Percentiles rank a stretch among this genome's conserved stretches.
Evolutionary conservation across 2,113 vertebrate species (phyloP).

Genomic region (Neotragus pygmaeus): DNA sequence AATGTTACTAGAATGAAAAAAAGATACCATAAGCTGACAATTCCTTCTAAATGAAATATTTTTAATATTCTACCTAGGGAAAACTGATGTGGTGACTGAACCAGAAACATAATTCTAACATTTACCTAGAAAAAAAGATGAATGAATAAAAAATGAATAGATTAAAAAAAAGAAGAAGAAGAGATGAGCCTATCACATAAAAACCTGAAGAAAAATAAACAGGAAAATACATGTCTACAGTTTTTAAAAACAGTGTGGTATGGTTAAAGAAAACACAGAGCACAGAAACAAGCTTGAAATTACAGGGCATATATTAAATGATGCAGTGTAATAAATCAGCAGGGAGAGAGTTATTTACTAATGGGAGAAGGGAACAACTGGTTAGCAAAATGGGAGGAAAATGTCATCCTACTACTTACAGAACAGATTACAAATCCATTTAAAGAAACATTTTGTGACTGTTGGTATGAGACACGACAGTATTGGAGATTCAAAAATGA

Average conservation of each 20-base stretch:
- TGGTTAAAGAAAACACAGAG: neutral
- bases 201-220: neutral
- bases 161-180: neutral
- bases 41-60: neutral
- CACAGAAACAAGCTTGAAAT: neutral
- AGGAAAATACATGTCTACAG: neutral
- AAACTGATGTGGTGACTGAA: neutral
- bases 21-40: neutral
- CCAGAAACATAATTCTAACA: neutral
- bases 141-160: neutral
- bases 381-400: neutral
- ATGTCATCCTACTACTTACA: neutral
- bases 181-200: neutral
- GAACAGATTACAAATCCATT: neutral
- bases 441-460: neutral
- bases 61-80: neutral
- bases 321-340: neutral
- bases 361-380: neutral
- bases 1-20: neutral
- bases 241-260: neutral
- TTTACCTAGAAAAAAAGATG: neutral
- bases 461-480: neutral
- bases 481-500: neutral
- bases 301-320: neutral
- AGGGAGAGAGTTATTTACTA: neutral